Evolutionary conservation across 2,797 vertebrate species (phyloP), one percentile per base, ranked within the genome.

Genomic region (Luscinia luscinia): DNA sequence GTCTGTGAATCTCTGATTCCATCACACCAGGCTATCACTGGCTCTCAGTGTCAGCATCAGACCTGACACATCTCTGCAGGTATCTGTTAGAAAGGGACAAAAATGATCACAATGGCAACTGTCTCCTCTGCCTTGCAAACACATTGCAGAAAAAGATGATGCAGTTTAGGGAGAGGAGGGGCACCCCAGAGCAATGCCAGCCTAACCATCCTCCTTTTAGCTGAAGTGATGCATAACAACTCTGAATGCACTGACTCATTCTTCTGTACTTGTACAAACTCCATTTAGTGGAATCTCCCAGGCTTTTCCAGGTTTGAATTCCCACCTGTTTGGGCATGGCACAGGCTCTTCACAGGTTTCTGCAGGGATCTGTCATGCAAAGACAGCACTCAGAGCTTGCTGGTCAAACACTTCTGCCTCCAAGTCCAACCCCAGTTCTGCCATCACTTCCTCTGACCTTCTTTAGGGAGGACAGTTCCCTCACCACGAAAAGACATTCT

Each of bases 81-180:
- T 8, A 23, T 40, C 40, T 66, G 24, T n/a, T 5, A 34, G 12
- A 41, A 43, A 57, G 20, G 28, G 14, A 45, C n/a, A 58, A 63
- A 63, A 45, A 40, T 6, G 0, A n/a, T 27, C 69, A 23, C 34
- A 43, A 11, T 5, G 10, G 3, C 52, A 54, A 20, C 23, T 0
- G 2, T 32, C 66, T 48, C 40, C 59, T 52, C 75, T 52, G 28
- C 46, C 70, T 64, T 48, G 27, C 30, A 24, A 38, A 57, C 32
- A 28, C 26, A 27, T 8, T 41, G n/a, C 36, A 19, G 58, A 62
- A 58, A 24, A 15, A 1, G 0, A 85, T 30, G 72, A 40, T 9
- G 21, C 5, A 7, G 40, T 26, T 82, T 26, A 41, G 48, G 40
- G 62, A 59, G 14, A 78, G 20, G 15, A 78, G 15, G 16, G 21